A percentile compares a stretch with the other conserved stretches of the same genome.
phyloP scores from a whole-genome alignment of 1,140 invertebrate genomes.

The Amyelois transitella region DNA sequence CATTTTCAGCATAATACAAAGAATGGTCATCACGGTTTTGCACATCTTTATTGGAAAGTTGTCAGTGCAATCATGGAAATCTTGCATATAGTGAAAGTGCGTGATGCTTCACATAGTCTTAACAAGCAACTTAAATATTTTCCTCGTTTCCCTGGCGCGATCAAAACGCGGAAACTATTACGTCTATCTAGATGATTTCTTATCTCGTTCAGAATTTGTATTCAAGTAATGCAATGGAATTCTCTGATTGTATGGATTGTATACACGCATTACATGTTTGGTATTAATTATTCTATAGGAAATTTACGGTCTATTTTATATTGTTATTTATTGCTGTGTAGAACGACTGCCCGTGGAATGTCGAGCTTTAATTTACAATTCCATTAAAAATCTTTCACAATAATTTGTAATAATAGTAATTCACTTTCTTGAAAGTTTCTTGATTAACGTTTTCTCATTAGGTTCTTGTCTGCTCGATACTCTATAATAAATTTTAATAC shows the following conservation, averaged over 20 bases:
- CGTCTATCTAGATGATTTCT: conserved; percentile 25
- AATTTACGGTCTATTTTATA: conserved; percentile 2
- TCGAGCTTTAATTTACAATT: not conserved
- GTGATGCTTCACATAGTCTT: conserved; percentile 24
- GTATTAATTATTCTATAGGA: not conserved
- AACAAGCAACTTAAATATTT: conserved; percentile 27
- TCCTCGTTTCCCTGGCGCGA: conserved; percentile 31
- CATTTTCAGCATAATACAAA: conserved; percentile 28
- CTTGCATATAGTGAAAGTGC: conserved; percentile 43
- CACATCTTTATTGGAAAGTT: conserved; percentile 59
- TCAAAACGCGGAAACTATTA: conserved; percentile 31
- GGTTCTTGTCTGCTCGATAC: not conserved
- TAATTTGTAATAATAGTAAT: not conserved
- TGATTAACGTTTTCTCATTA: not conserved
- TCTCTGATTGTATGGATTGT: conserved; percentile 6
- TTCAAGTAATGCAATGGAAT: conserved; percentile 29
- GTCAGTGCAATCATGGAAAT: conserved; percentile 55
- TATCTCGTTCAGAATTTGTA: conserved; percentile 29
- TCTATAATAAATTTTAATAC: conserved; percentile 2
- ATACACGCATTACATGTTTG: not conserved
- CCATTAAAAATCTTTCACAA: not conserved
- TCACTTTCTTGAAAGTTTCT: not conserved
- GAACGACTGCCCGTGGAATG: not conserved
- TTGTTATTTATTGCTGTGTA: not conserved
- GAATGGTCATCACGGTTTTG: conserved; percentile 33